These are phyloP conservation scores for Drosophila parthenogenetica DNA, from an alignment of 2,888 invertebrate species.

Conservation along the genomic window DNA sequence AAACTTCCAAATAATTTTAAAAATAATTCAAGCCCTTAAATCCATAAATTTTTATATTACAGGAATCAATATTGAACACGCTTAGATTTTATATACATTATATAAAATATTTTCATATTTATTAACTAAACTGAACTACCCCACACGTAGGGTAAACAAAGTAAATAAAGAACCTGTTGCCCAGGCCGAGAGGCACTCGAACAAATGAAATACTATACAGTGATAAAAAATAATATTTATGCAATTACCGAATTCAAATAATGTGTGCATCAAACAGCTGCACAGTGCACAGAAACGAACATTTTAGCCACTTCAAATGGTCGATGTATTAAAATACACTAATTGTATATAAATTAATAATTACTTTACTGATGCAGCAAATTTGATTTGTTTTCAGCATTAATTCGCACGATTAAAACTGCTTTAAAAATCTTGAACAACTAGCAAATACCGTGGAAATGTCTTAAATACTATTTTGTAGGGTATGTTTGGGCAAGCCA, in stretches of 20 bases:
- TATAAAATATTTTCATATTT: too few relatives aligned
- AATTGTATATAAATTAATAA: background rate
- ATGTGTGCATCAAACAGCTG: background rate
- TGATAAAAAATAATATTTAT: constrained; percentile 33
- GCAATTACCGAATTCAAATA: constrained; percentile 32
- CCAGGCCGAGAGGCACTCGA: constrained; percentile 11
- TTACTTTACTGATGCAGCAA: background rate
- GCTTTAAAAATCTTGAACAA: too few relatives aligned
- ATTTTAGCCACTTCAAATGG: background rate
- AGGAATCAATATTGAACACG: too few relatives aligned
- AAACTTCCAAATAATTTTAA: too few relatives aligned
- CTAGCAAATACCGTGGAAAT: background rate
- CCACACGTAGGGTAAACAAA: background rate
- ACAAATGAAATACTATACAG: constrained; percentile 35
- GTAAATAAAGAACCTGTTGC: constrained; percentile 58
- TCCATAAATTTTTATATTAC: too few relatives aligned
- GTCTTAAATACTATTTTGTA: too few relatives aligned
- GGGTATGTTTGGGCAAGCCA: too few relatives aligned
- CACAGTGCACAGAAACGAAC: constrained; percentile 14
- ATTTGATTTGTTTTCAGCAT: background rate
- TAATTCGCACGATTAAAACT: too few relatives aligned
- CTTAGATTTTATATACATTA: too few relatives aligned
- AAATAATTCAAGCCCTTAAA: too few relatives aligned
- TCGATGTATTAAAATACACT: background rate
- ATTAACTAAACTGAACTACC: background rate